Base-by-base conservation (phyloP, 2,888 invertebrate genomes). In the Pollenia labialis region DNA sequence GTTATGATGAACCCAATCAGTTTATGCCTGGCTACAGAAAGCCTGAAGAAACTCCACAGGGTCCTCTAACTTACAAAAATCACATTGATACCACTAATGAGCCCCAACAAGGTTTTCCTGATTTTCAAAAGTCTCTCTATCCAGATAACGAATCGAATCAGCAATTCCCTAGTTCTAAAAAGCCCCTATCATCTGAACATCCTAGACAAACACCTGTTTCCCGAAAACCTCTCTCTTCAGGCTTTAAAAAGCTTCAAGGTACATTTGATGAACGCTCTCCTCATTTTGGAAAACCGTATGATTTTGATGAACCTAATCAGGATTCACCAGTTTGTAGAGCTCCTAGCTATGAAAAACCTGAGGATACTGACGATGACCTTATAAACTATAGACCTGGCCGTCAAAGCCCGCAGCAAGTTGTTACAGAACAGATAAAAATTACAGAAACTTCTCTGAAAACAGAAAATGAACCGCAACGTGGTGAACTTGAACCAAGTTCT, bases 231-330 rank as follows among this genome's bases (percentile, higher is more conserved):
- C 16, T 32, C 9, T 72, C 71, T 16, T 16, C 80, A 10, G 54
- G 80, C 16, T 80, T 72, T 32, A 52, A 72, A 72, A 80, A 72
- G 12, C 62, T 72, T 16, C 62, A 81, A 81, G 64, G 54, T 12
- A 66, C 72, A 40, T 72, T 74, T 74, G 81, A 74, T 66, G 64
- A 64, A 56, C 64, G 18, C 0, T 48, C 72, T 23, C 64, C 81
- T 0, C 54, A 74, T 8, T 74, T 23, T 46, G 52, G 64, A 40
- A 74, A 60, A 32, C 71, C 69, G 10, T 9, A 14, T 8, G 50
- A 12, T 12, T 8, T 6, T 14, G 16, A 69, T 32, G 79, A 79
- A 32, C 58, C 56, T 12, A 4, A 23, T 6, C 56, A 56, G n/a
- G 23, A 12, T 56, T 56, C 23, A 1, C 58, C 58, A 12, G 12